These are phyloP conservation scores for Oxytorus armatus DNA, from an alignment of 2,888 invertebrate species.

Conservation along the genomic window DNA sequence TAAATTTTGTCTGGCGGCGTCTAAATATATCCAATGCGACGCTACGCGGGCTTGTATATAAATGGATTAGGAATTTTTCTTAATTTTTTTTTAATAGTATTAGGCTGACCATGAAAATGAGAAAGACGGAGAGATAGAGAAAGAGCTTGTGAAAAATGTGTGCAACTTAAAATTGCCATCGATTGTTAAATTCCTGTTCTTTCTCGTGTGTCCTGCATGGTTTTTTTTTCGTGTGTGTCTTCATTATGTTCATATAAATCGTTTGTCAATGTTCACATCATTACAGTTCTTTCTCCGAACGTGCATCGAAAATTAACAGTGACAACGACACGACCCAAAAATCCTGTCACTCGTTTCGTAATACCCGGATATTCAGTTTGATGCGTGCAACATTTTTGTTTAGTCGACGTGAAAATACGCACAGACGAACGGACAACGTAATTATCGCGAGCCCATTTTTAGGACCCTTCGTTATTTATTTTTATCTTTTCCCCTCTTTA, in stretches of 20 bases:
- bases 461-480: neutral
- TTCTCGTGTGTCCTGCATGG: slow-evolving; percentile 19
- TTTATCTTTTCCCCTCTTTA: neutral
- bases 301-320: slow-evolving; percentile 64
- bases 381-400: slow-evolving; percentile 7
- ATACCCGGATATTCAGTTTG: slow-evolving; percentile 50
- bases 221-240: slow-evolving; percentile 15
- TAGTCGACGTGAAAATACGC: slow-evolving; percentile 38
- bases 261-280: slow-evolving; percentile 35
- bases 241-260: slow-evolving; percentile 24
- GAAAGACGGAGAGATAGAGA: slow-evolving; percentile 37
- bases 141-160: slow-evolving; percentile 52
- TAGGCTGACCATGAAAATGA: slow-evolving; percentile 52
- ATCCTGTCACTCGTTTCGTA: slow-evolving; percentile 32
- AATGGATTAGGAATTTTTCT: slow-evolving; percentile 26
- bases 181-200: slow-evolving; percentile 46
- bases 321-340: slow-evolving; percentile 19
- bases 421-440: slow-evolving; percentile 29
- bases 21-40: slow-evolving; percentile 27
- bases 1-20: slow-evolving; percentile 49
- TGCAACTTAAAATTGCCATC: slow-evolving; percentile 55
- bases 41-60: slow-evolving; percentile 19
- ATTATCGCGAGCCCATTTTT: slow-evolving; percentile 41
- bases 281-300: slow-evolving; percentile 61
- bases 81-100: slow-evolving; percentile 36